phyloP scores from a whole-genome alignment of 2,888 invertebrate genomes.

The Dicycla oo region DNA sequence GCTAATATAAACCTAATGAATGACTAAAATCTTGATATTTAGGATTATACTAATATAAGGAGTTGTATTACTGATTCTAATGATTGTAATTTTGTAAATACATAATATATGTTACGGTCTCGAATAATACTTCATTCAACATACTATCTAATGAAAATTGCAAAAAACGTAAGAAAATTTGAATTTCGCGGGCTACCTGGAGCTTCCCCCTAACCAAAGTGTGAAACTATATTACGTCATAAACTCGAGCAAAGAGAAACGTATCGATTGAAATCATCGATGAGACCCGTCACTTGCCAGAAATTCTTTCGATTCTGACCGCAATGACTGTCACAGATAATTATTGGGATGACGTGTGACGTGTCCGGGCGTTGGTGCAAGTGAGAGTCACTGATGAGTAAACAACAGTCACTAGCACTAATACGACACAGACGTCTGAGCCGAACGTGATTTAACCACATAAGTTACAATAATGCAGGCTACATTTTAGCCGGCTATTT shows the following conservation, averaged over 20 bases:
- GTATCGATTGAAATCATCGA: background rate
- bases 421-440: conserved; percentile 27
- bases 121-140: too few species aligned
- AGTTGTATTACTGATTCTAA: too few species aligned
- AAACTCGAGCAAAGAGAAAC: background rate
- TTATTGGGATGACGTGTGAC: conserved; percentile 42
- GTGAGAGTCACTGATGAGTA: conserved; percentile 22
- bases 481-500: conserved; percentile 9
- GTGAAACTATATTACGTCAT: background rate
- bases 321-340: conserved; percentile 33
- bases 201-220: background rate
- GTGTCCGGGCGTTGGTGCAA: conserved; percentile 18
- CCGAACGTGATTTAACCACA: conserved; percentile 25
- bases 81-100: too few species aligned
- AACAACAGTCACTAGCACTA: conserved; percentile 33
- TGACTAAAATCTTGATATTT: too few species aligned
- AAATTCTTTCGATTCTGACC: conserved; percentile 23
- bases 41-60: too few species aligned
- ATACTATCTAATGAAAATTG: too few species aligned
- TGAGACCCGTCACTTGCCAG: conserved; percentile 2
- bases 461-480: conserved; percentile 24
- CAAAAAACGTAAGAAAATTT: too few species aligned
- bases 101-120: too few species aligned
- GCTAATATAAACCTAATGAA: too few species aligned
- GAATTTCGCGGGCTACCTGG: too few species aligned